phyloP scores from a whole-genome alignment of 1,140 invertebrate genomes.

The Trichomalopsis sarcophagae region DNA sequence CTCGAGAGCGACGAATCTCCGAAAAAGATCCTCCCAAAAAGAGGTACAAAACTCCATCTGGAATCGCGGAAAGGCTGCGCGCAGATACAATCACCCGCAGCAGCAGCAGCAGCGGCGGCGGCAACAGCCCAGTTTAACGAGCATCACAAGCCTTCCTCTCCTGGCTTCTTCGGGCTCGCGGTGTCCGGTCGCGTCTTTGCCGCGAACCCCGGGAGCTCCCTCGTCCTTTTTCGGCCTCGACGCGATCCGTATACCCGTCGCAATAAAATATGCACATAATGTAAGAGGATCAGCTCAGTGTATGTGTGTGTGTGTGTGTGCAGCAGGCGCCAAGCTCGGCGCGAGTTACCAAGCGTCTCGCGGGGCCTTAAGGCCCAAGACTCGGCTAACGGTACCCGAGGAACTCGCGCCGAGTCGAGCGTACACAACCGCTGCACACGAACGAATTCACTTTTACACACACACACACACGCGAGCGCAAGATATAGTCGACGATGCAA shows the following conservation, averaged over 20 bases:
- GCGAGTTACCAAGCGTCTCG: neutral
- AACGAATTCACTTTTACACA: neutral
- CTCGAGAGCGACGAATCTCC: too few relatives aligned
- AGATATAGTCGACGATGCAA: neutral
- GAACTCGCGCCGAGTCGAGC: neutral
- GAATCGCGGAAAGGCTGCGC: neutral
- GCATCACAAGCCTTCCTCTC: neutral
- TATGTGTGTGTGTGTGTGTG: neutral
- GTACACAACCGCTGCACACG: neutral
- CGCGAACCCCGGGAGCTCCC: conserved; percentile 4
- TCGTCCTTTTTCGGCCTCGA: neutral
- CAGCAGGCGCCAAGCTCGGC: neutral
- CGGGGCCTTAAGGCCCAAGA: neutral
- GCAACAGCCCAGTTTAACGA: neutral
- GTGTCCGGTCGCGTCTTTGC: neutral
- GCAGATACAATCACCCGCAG: neutral
- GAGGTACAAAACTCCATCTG: neutral
- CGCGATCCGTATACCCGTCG: neutral
- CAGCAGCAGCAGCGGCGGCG: neutral
- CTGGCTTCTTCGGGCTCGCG: too few relatives aligned
- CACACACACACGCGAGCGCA: neutral
- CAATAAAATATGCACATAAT: neutral
- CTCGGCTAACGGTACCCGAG: conserved; percentile 13
- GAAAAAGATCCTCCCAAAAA: neutral
- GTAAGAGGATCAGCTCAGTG: neutral